Evolutionary conservation across 2,113 vertebrate genomes (phyloP), one percentile per base, ranked within the genome.

Genomic region (Ptychochromis oligacanthus): DNA sequence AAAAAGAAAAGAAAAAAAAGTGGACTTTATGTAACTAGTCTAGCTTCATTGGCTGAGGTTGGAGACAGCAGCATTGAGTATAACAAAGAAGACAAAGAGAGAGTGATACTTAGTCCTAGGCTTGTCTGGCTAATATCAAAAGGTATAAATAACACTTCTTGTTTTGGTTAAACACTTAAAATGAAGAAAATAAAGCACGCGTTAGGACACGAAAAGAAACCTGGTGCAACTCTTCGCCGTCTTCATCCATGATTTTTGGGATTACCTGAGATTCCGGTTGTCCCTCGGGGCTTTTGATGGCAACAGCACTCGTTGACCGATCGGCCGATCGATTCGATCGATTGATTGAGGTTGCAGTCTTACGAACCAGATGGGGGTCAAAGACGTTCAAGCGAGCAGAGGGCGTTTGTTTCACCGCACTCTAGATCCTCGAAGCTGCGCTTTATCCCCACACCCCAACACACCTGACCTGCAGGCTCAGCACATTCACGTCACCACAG

Each of bases 391-490:
- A 80, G 86, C 75, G 12, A 56, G 62, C 84, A 49, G 83, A 74
- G 75, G 81, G 31, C 36, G 6, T 70, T 52, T 14, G 7, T n/a
- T 18, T 52, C 43, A 10, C 60, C 70, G n/a, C 75, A 58, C 62
- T 55, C 59, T 55, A 74, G 22, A 82, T 57, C 82, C 76, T 75
- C 36, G 78, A 87, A 52, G 54, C 9, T 54, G 4, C 28, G 52
- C 34, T 62, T 46, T 34, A 58, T 52, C 60, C 70, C 74, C 17
- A 34, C 61, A 77, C 83, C 81, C 79, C 74, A 83, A 88, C 83
- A 82, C 91, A 94, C 95, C 95, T 94, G 94, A 94, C 96, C 95
- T 90, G 95, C 96, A 96, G 96, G 95, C 87, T 93, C 86, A 79
- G 81, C 86, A 70, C 75, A 18, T 60, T 85, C 85, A 54, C 17